These are phyloP conservation scores for Lepidurus packardi DNA, from an alignment of 1,140 invertebrate genomes.

Conservation along the genomic window DNA sequence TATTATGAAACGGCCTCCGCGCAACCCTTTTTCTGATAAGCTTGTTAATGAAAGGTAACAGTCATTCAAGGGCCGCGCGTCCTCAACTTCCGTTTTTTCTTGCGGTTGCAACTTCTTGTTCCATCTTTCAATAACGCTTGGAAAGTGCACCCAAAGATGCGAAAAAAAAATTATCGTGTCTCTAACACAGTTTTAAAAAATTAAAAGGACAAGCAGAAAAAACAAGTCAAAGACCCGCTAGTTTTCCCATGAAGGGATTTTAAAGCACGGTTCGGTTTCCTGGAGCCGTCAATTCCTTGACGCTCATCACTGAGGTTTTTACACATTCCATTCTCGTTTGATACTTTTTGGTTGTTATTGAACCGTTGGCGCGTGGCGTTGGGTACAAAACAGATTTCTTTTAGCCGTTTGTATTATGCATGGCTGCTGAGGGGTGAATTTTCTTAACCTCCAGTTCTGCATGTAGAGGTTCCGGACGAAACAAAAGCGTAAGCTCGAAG, in stretches of 20 bases:
- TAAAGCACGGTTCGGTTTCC: background rate
- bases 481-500: background rate
- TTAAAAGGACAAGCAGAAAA: too few relatives aligned
- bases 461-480: background rate
- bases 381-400: background rate
- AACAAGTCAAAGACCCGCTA: too few relatives aligned
- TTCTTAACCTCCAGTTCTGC: background rate
- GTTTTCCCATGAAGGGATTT: too few relatives aligned
- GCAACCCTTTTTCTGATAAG: constrained; percentile 92
- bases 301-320: background rate
- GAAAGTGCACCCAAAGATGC: too few relatives aligned
- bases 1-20: constrained; percentile 97
- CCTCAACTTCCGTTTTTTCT: background rate
- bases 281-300: background rate
- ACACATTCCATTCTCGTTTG: background rate
- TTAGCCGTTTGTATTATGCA: background rate
- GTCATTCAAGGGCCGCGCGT: background rate
- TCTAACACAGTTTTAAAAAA: too few relatives aligned
- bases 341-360: background rate
- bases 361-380: background rate
- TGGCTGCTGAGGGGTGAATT: background rate
- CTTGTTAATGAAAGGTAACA: constrained; percentile 96
- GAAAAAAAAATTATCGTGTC: too few relatives aligned
- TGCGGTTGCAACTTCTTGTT: background rate
- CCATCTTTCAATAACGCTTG: background rate